These are phyloP conservation scores for Typhlomys cinereus DNA, from an alignment of 2,113 vertebrate genomes.

Conservation along the genomic window DNA sequence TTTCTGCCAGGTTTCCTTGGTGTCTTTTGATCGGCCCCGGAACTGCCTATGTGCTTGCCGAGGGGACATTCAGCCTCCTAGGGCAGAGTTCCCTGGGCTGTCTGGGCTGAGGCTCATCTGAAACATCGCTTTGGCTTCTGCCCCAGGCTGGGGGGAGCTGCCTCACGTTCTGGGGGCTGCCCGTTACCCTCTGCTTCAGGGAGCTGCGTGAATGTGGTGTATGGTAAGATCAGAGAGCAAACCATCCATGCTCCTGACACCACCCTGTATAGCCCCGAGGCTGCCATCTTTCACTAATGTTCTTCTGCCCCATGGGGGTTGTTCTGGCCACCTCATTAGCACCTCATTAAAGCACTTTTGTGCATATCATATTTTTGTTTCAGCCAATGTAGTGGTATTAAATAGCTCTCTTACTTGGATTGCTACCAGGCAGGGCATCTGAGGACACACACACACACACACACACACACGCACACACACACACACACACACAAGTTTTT, in stretches of 20 bases:
- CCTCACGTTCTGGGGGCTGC: neutral
- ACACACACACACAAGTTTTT: neutral
- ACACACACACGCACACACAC: neutral
- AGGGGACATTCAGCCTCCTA: neutral
- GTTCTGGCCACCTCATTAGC: neutral
- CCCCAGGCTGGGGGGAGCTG: neutral
- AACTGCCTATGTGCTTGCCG: no score
- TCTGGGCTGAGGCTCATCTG: neutral
- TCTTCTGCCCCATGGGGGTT: neutral
- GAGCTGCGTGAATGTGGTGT: neutral
- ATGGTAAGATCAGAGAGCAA: neutral
- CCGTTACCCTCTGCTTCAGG: neutral
- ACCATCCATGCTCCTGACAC: neutral
- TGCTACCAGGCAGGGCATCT: neutral
- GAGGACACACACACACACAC: neutral
- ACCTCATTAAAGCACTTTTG: slow-evolving; percentile 46
- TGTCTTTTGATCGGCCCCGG: neutral
- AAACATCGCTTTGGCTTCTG: neutral
- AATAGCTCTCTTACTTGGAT: neutral
- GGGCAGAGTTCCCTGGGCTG: neutral
- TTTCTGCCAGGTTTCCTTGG: neutral
- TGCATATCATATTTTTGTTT: slow-evolving; percentile 23
- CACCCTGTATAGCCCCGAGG: neutral
- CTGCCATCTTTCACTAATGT: neutral
- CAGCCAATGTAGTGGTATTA: neutral